Conservation (phyloP, 1,140 invertebrate species). For the Eriosoma lanigerum region DNA sequence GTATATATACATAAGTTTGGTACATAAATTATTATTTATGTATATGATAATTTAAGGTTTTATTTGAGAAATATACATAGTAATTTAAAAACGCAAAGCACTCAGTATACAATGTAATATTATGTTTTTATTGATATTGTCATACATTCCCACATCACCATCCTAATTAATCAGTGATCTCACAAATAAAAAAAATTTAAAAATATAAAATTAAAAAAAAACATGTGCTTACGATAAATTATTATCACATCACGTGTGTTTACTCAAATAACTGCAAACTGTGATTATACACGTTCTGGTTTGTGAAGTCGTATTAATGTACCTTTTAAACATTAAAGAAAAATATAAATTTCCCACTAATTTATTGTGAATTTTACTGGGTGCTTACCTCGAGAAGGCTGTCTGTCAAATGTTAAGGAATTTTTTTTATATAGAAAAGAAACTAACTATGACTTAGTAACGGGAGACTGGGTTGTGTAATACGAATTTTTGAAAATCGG, state of each 20-base stretch:
- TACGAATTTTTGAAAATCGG: constrained; percentile 11
- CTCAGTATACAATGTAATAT: constrained; percentile 3
- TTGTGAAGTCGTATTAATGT: not conserved
- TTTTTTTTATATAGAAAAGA: not conserved
- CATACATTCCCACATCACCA: not conserved
- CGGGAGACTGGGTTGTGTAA: constrained; percentile 40
- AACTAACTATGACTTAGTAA: constrained; percentile 1
- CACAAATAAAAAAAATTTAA: not conserved
- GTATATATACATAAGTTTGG: not conserved
- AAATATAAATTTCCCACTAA: not conserved
- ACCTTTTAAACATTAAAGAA: too few species aligned
- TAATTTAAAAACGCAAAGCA: not conserved
- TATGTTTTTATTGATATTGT: not conserved
- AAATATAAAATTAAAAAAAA: too few species aligned
- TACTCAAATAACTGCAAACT: not conserved
- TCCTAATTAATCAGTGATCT: constrained; percentile 32
- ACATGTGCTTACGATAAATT: constrained; percentile 1
- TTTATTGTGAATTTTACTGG: not conserved
- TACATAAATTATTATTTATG: not conserved
- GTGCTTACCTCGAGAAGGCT: not conserved
- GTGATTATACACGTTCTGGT: not conserved
- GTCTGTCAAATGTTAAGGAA: not conserved
- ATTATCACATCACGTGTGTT: not conserved
- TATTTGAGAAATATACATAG: not conserved
- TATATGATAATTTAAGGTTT: not conserved